Evolutionary conservation across 2,888 invertebrate species (phyloP), one percentile per base, ranked within the genome.

Genomic region (Xanthia icteritia): DNA sequence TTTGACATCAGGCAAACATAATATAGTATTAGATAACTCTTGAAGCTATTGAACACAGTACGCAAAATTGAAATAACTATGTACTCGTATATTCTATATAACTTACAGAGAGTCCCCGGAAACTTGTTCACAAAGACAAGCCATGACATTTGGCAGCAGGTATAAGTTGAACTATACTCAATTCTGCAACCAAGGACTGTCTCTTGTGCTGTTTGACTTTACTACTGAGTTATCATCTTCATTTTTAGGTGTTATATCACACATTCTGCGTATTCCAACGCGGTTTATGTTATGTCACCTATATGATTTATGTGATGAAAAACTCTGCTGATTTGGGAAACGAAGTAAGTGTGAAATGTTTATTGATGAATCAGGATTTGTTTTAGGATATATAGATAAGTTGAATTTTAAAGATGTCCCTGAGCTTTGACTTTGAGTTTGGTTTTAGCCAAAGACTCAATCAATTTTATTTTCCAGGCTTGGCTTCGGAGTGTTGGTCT

Each of bases 211-310:
- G 8, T 15, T 63, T 63, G 39, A 63, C 23, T 39, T 36, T 1
- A 63, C 20, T 36, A 36, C 23, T 42, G 42, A 39, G 8, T n/a
- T 39, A 63, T 8, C 23, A 39, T 63, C 15, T 63, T 17, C 20
- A 17, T 71, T 76, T 76, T 56, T 23, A 77, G 76, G 36, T 27
- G 5, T 27, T 68, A 6, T 77, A 54, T 77, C 77, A 51, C 1
- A 68, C 36, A 45, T 77, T 68, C 1, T 27, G 60, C 42, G 31
- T 60, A 54, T 60, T 77, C 15, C 77, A 77, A 58, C 76, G 76
- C 0, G 0, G 23, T 23, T 23, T 77, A 3, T 76, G 48, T 42
- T 77, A 68, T 36, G 20, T 77, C 2, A 68, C 42, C 23, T 31
- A 36, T 42, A 8, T 77, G 6, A 31, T 68, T 23, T 76, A 76